Evolutionary conservation across 2,113 vertebrate species (phyloP), one percentile per base, ranked within the genome.

Genomic region (Perccottus glenii): DNA sequence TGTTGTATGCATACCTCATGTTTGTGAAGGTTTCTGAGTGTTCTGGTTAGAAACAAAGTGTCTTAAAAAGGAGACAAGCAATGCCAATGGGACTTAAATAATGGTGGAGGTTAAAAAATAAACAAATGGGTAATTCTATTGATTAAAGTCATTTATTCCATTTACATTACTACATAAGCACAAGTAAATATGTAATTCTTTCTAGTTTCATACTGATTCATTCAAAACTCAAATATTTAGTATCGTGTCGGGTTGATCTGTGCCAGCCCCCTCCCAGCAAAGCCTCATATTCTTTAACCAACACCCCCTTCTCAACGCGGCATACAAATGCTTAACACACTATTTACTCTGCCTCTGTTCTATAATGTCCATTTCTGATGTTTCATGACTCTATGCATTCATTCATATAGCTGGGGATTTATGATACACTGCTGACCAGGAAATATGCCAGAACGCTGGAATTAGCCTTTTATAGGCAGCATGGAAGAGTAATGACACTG

Each of bases 261-360:
- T 9, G 19, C 15, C 35, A 27, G 1, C 62, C 9, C 0, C 64
- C 48, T 11, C 49, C 36, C 67, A 56, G n/a, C n/a, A n/a, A n/a
- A 47, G 46, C 5, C 35, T 71, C 11, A 63, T 60, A 59, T 56
- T 47, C 40, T 5, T 58, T 8, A 51, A 4, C 59, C 58, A 70
- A 50, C 56, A 60, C 50, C 53, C 53, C 64, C 70, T 73, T 4
- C 5, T 64, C 35, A 33, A 15, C 40, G 10, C 11, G 3, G 45
- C 60, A 59, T 58, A 65, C 8, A 77, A 60, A 82, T 53, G 59
- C 47, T 77, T 67, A 60, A 78, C 85, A 84, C 75, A 78, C 79
- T 69, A 67, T 85, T 80, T 80, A 77, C 50, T 70, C 19, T 56
- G 43, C 36, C 67, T 45, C 9, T 16, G 19, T 64, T 3, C 6